A percentile compares a stretch with the other conserved stretches of the same genome.
Evolutionary conservation across 2,797 vertebrate species (phyloP).

Genomic region (Calcarius lapponicus): DNA sequence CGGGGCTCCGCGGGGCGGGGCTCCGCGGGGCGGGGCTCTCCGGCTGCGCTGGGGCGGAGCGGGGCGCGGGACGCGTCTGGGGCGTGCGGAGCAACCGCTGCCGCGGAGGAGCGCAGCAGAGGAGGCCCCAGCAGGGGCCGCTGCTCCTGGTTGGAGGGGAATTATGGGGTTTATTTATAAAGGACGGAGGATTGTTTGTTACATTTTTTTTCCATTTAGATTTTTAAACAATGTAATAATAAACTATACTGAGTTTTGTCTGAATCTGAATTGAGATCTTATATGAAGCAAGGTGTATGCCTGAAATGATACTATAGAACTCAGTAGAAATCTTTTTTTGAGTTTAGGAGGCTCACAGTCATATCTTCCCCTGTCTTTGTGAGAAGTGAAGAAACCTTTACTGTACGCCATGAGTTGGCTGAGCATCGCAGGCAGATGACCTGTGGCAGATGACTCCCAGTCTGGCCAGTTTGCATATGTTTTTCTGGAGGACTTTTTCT

Average conservation of each 20-base stretch:
- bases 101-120: background rate
- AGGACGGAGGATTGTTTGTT: background rate
- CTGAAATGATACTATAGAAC: background rate
- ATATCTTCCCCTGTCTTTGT: fast-evolving
- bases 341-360: background rate
- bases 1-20: too few species aligned
- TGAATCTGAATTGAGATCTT: background rate
- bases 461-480: background rate
- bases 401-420: fast-evolving
- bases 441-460: background rate
- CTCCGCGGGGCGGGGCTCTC: background rate
- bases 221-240: background rate
- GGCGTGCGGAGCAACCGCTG: background rate
- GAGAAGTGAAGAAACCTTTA: background rate
- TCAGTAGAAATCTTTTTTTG: background rate
- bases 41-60: background rate
- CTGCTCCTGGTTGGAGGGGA: background rate
- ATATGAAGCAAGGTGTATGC: too few species aligned
- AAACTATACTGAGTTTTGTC: background rate
- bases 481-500: background rate
- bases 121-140: too few species aligned
- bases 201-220: fast-evolving
- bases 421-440: background rate
- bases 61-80: too few species aligned
- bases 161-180: fast-evolving